Percentiles rank a stretch among this genome's conserved stretches.
phyloP scores from a whole-genome alignment of 2,113 vertebrate genomes.

The Onychorhynchus coronatus region DNA sequence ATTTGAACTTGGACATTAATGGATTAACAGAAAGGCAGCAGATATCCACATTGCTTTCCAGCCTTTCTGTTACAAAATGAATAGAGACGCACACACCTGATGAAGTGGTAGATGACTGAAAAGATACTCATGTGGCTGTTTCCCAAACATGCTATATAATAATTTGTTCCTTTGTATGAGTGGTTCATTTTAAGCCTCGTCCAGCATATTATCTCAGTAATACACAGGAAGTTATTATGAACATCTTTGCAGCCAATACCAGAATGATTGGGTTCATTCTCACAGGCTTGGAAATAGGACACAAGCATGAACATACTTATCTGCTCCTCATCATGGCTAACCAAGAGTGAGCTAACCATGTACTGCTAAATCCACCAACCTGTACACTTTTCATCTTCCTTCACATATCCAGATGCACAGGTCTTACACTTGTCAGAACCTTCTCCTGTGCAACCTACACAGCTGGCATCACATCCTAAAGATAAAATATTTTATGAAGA shows the following conservation, averaged over 20 bases:
- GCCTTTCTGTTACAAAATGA: background rate
- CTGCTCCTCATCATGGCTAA: background rate
- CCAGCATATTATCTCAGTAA: background rate
- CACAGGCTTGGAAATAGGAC: background rate
- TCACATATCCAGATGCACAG: constrained; percentile 79
- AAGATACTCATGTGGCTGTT: background rate
- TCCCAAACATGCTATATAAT: background rate
- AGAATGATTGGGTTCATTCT: background rate
- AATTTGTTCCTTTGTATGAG: background rate
- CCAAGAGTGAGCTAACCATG: background rate
- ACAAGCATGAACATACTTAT: fast-evolving
- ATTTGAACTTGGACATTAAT: background rate
- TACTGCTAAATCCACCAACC: constrained; percentile 67
- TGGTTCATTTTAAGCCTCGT: background rate
- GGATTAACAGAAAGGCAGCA: background rate
- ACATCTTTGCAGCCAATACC: background rate
- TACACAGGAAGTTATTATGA: background rate
- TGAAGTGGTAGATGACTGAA: background rate
- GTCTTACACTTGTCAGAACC: constrained; percentile 79
- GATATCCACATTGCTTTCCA: background rate
- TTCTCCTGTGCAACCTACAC: constrained; percentile 81
- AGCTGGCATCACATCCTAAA: constrained; percentile 85
- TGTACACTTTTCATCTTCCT: constrained; percentile 79
- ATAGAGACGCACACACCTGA: background rate
- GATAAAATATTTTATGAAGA: background rate